phyloP scores from a whole-genome alignment of 2,888 invertebrate species.

The Dermolepida albohirtum region DNA sequence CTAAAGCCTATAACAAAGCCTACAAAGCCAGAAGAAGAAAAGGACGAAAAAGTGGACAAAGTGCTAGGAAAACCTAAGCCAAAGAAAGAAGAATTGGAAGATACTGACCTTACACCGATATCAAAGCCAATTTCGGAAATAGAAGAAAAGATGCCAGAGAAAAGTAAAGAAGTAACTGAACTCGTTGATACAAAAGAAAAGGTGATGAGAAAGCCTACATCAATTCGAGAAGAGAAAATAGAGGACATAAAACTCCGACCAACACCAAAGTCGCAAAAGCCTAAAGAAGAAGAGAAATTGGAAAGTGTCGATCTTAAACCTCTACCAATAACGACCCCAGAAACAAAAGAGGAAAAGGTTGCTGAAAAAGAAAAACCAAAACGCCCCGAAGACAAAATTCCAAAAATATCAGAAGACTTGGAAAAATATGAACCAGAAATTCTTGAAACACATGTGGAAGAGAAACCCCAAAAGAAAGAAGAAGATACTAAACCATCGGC shows the following conservation, averaged over 20 bases:
- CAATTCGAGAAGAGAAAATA: slow-evolving; percentile 42
- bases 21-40: slow-evolving; percentile 54
- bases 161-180: slow-evolving; percentile 64
- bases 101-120: slow-evolving; percentile 59
- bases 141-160: slow-evolving; percentile 12
- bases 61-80: slow-evolving; percentile 53
- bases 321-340: slow-evolving; percentile 50
- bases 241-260: slow-evolving; percentile 55
- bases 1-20: slow-evolving; percentile 61
- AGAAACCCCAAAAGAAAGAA: slow-evolving; percentile 53
- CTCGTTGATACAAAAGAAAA: slow-evolving; percentile 45
- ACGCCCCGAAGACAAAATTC: slow-evolving; percentile 50
- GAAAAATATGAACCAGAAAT: slow-evolving; percentile 62
- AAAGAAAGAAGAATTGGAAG: slow-evolving; percentile 56
- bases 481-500: slow-evolving; percentile 51
- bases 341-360: slow-evolving; percentile 53
- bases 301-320: slow-evolving; percentile 61
- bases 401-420: slow-evolving; percentile 52
- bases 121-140: slow-evolving; percentile 15
- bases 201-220: slow-evolving; percentile 37
- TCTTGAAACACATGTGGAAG: slow-evolving; percentile 55
- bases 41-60: slow-evolving; percentile 47
- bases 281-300: slow-evolving; percentile 57
- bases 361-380: slow-evolving; percentile 48
- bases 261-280: slow-evolving; percentile 47